Base-by-base conservation (phyloP, 2,888 invertebrate species). In the Cephalotes varians region DNA sequence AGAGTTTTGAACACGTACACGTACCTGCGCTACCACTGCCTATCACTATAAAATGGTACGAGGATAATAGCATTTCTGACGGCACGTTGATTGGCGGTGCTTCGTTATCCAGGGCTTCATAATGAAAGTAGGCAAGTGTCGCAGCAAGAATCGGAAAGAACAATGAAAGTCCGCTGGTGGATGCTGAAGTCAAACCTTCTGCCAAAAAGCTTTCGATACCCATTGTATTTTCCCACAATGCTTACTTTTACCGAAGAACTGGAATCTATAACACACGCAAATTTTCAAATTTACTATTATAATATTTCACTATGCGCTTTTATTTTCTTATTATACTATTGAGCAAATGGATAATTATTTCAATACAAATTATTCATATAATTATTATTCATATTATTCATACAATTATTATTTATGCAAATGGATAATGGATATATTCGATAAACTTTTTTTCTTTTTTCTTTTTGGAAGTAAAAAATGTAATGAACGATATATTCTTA, bases 61-160 rank as follows among this genome's bases (percentile, higher is more conserved):
- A 96, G 0, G 96, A 95, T 34, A 96, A 94, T 69, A 98, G 94
- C 44, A 96, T 95, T 25, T 96, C 96, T 9, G 97, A 96, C 0
- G 96, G 95, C 54, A 97, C 95, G 89, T 98, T 96, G n/a, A 97
- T 96, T 0, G 97, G 97, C 77, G 97, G 95, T 0, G 97, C 97
- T 93, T 98, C 98, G 0, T 98, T 98, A 93, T 98, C 98, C 92
- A 97, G 96, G 85, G 97, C 96, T 91, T 98, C 98, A 93, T 97
- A 98, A 93, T 98, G 97, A 94, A 98, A 98, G 94, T 98, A 98
- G 9, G 98, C 98, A 88, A 98, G 96, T 10, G 98, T 97, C 0
- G 98, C 98, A 80, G 98, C 97, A 86, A 98, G 94, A 95, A 98
- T 97, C 0, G 98, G 98, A 60, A 98, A 96, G 94, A 98, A 97